Conservation (phyloP, 2,113 vertebrate genomes). For the Myrmecophaga tridactyla region DNA sequence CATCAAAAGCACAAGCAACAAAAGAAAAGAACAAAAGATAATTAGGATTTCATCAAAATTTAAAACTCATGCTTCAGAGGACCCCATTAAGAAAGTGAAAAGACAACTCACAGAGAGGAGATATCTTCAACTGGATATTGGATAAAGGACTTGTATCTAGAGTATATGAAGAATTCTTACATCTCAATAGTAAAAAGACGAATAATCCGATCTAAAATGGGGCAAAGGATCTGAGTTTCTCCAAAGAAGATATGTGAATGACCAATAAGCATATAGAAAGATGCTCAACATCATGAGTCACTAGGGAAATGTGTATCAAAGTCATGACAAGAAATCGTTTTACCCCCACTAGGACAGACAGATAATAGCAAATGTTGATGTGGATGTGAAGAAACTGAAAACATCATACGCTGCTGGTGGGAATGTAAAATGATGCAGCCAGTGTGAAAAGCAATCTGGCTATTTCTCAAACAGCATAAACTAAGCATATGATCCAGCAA, state of each 20-base stretch:
- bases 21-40: neutral
- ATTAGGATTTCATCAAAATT: neutral
- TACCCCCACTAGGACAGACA: neutral
- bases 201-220: neutral
- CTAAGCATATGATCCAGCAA: neutral
- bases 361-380: neutral
- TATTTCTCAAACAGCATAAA: neutral
- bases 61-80: neutral
- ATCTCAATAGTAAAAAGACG: slow-evolving; percentile 2
- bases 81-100: neutral
- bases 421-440: fast-evolving
- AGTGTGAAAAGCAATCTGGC: neutral
- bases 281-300: neutral
- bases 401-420: neutral
- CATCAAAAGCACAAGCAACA: neutral
- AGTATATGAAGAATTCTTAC: neutral
- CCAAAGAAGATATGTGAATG: neutral
- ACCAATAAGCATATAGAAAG: neutral
- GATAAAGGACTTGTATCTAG: neutral
- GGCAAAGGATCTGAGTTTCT: neutral
- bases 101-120: neutral
- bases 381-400: neutral
- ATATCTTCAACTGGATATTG: neutral
- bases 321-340: neutral
- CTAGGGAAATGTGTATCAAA: neutral